A percentile compares a stretch with the other conserved stretches of the same genome.
Evolutionary conservation across 2,113 vertebrate species (phyloP).

Genomic region (Myrmecophaga tridactyla): DNA sequence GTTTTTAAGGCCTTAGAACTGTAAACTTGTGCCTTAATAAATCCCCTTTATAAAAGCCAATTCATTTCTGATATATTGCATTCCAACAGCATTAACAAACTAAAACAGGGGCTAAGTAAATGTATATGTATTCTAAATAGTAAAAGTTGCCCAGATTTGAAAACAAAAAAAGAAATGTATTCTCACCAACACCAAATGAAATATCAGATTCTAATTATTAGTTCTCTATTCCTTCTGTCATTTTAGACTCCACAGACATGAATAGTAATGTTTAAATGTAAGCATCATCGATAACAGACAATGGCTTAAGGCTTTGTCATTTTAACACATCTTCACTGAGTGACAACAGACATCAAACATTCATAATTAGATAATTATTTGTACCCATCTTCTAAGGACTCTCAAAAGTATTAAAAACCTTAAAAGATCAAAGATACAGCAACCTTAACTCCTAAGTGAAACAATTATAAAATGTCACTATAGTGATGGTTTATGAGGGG

Average conservation of each 20-base stretch:
- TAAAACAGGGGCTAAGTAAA: not conserved
- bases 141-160: not conserved
- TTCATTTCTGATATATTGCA: no score
- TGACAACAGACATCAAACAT: conserved; percentile 3
- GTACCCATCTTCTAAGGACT: conserved; percentile 1
- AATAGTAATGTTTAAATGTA: conserved; percentile 33
- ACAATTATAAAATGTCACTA: not conserved
- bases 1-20: no score
- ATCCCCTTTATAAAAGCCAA: no score
- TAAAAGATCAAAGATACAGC: not conserved
- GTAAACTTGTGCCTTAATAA: no score
- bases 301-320: not conserved
- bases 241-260: not conserved
- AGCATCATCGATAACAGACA: not conserved
- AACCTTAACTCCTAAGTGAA: conserved; percentile 15
- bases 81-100: no score
- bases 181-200: conserved; percentile 10
- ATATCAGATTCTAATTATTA: conserved; percentile 20
- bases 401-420: not conserved
- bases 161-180: not conserved
- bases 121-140: not conserved
- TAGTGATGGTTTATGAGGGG: not conserved
- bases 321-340: not conserved
- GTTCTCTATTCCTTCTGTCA: not conserved
- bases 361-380: conserved; percentile 15